Evolutionary conservation across 2,797 vertebrate genomes (phyloP).

Genomic region (Crypturellus tataupa): DNA sequence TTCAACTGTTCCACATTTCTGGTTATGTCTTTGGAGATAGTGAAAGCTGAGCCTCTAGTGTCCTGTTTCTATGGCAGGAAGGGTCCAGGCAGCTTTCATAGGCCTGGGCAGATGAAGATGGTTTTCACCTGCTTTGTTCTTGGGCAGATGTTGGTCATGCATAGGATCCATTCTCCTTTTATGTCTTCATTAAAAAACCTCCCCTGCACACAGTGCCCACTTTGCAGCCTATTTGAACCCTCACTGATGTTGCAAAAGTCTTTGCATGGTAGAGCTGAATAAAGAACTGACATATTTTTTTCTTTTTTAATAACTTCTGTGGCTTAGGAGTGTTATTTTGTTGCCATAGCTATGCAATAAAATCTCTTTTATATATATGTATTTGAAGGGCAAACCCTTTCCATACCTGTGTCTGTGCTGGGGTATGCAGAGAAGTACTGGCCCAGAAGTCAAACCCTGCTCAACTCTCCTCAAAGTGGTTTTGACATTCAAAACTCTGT

Average conservation of each 20-base stretch:
- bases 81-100: neutral
- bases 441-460: neutral
- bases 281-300: neutral
- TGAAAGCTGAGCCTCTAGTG: slow-evolving; percentile 18
- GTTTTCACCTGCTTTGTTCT: slow-evolving; percentile 51
- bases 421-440: neutral
- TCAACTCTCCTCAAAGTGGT: neutral
- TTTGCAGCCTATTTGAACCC: neutral
- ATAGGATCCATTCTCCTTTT: neutral
- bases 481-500: neutral
- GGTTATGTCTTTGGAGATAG: neutral
- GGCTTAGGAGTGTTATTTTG: neutral
- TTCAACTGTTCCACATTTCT: slow-evolving; percentile 45
- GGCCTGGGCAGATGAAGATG: neutral
- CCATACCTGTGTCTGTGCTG: neutral
- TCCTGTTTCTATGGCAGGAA: slow-evolving; percentile 31
- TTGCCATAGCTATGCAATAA: neutral
- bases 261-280: neutral
- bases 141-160: slow-evolving; percentile 20
- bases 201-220: neutral
- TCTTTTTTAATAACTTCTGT: neutral
- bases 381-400: neutral
- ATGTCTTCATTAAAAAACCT: slow-evolving; percentile 31
- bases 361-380: neutral
- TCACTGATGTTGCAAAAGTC: neutral